Percentiles rank a stretch among this genome's conserved stretches.
phyloP scores from a whole-genome alignment of 1,140 invertebrate genomes.

The Chionoecetes opilio region DNA sequence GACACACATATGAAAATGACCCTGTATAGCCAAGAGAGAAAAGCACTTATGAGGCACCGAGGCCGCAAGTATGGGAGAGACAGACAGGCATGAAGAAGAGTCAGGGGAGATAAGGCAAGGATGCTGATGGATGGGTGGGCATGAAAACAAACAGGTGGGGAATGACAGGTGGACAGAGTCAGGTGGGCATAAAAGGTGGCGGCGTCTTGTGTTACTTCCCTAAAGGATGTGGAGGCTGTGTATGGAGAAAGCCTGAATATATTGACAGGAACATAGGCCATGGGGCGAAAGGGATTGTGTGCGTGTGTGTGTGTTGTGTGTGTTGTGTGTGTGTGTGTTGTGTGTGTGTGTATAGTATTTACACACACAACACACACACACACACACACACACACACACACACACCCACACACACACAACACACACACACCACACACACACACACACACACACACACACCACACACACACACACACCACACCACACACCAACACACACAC shows the following conservation, averaged over 20 bases:
- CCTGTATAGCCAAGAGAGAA: not conserved
- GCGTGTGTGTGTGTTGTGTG: not conserved
- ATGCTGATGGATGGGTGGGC: not conserved
- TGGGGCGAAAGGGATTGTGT: slow-evolving; percentile 12
- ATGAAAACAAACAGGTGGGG: not conserved
- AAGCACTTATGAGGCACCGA: not conserved
- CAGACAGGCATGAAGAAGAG: not conserved
- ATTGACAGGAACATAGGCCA: not conserved
- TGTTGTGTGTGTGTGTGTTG: not conserved
- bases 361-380: not conserved
- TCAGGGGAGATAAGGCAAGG: not conserved
- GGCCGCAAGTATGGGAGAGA: too few relatives aligned
- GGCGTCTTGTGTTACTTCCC: not conserved
- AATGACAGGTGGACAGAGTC: not conserved
- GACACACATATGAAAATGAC: not conserved
- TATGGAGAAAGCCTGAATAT: slow-evolving; percentile 17
- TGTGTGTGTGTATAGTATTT: not conserved
- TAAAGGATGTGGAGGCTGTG: not conserved
- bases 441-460: not conserved
- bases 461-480: too few relatives aligned
- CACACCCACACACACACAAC: not conserved
- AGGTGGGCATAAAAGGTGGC: slow-evolving; percentile 24
- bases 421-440: slow-evolving; percentile 23
- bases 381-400: not conserved
- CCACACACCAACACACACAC: slow-evolving; percentile 27